A percentile compares a stretch with the other conserved stretches of the same genome.
Evolutionary conservation across 2,797 vertebrate genomes (phyloP).

Genomic region (Karalla daura): DNA sequence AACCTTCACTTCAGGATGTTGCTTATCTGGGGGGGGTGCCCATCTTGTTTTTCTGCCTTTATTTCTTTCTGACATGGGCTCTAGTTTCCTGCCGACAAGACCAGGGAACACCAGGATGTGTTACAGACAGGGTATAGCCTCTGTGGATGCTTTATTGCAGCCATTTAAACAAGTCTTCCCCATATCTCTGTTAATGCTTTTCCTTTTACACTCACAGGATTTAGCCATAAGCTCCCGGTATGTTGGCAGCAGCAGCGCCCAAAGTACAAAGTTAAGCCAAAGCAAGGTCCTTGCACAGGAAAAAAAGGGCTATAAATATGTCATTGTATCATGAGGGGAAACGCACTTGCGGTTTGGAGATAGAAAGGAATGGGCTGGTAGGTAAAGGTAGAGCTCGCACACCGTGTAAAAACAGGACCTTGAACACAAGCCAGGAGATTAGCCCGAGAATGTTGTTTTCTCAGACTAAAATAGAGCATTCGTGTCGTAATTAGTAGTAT

Average conservation of each 20-base stretch:
- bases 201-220: conserved; percentile 10
- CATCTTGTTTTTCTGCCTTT: not conserved
- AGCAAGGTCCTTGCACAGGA: conserved; percentile 7
- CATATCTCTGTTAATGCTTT: not conserved
- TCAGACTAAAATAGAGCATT: not conserved
- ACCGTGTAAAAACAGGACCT: not conserved
- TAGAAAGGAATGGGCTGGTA: not conserved
- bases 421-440: conserved; percentile 3
- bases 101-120: conserved; percentile 32
- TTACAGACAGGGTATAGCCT: conserved; percentile 14
- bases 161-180: not conserved
- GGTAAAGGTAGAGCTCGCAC: not conserved
- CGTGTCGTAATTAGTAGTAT: not conserved
- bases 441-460: not conserved
- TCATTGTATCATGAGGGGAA: conserved; percentile 23
- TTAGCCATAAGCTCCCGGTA: conserved; percentile 26
- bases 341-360: not conserved
- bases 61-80: not conserved
- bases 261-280: conserved; percentile 3
- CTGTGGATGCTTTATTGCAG: not conserved
- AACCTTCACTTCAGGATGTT: not conserved
- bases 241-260: not conserved
- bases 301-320: conserved; percentile 29
- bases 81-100: not conserved
- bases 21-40: not conserved